Conservation (phyloP, 2,113 vertebrate genomes). For the Oreocharis arfaki region DNA sequence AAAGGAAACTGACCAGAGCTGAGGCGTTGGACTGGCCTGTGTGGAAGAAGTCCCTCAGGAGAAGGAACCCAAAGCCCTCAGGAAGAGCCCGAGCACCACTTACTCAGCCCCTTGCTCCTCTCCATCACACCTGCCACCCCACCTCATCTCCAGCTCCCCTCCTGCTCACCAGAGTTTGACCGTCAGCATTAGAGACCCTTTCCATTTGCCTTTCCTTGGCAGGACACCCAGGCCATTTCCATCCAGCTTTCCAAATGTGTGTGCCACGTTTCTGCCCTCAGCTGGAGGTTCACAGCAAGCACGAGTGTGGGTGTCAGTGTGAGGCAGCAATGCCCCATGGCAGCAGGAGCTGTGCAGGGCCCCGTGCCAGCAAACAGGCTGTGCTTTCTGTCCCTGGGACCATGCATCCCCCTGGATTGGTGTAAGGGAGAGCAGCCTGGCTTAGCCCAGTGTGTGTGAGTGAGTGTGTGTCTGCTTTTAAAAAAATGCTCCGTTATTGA, state of each 20-base stretch:
- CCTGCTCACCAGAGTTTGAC: neutral
- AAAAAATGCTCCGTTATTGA: rapidly evolving
- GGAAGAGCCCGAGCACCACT: neutral
- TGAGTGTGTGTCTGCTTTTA: neutral
- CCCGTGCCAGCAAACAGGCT: neutral
- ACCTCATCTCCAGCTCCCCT: neutral
- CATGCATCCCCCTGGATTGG: rapidly evolving
- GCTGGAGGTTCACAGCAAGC: neutral
- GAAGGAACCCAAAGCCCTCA: neutral
- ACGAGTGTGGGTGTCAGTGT: rapidly evolving
- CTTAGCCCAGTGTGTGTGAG: neutral
- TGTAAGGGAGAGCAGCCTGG: neutral
- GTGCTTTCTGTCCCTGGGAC: neutral
- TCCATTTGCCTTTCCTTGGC: neutral
- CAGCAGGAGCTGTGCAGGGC: neutral
- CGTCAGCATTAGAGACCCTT: rapidly evolving
- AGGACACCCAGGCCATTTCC: rapidly evolving
- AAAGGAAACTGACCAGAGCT: neutral
- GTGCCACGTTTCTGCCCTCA: neutral
- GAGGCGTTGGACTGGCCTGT: neutral
- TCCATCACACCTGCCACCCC: neutral
- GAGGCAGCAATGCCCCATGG: rapidly evolving
- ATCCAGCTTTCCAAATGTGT: neutral
- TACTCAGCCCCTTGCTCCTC: neutral
- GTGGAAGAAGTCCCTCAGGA: neutral